These are phyloP conservation scores for Melitaea cinxia DNA, from an alignment of 1,140 invertebrate species.

Conservation along the genomic window DNA sequence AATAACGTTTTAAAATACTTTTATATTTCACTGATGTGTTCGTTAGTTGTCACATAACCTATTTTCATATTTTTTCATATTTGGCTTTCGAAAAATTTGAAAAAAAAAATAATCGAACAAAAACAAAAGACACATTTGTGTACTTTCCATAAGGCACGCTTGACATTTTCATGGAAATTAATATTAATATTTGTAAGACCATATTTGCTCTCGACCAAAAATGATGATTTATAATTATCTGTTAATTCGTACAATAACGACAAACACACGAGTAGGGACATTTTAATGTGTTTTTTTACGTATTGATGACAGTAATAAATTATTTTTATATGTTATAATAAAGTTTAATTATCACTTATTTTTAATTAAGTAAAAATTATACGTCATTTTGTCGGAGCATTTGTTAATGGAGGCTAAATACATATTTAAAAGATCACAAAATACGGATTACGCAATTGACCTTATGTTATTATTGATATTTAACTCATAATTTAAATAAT, in stretches of 20 bases:
- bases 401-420: constrained; percentile 15
- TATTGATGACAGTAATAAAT: constrained; percentile 25
- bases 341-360: constrained; percentile 14
- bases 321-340: constrained; percentile 23
- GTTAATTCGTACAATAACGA: constrained; percentile 2
- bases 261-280: background rate
- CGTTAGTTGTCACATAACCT: too few relatives aligned
- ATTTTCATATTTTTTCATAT: too few relatives aligned
- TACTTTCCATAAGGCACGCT: background rate
- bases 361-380: background rate
- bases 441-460: background rate
- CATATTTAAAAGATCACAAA: constrained; percentile 1
- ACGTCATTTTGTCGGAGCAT: constrained; percentile 5
- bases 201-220: constrained; percentile 3
- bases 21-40: too few relatives aligned
- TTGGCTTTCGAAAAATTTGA: too few relatives aligned
- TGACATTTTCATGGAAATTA: constrained; percentile 6
- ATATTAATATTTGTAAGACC: background rate
- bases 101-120: background rate
- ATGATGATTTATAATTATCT: constrained; percentile 2
- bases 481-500: too few relatives aligned
- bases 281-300: constrained; percentile 15
- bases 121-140: background rate
- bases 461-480: background rate
- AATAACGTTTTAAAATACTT: too few relatives aligned